These are phyloP conservation scores for Cryptus armator DNA, from an alignment of 2,888 invertebrate species.

Conservation along the genomic window DNA sequence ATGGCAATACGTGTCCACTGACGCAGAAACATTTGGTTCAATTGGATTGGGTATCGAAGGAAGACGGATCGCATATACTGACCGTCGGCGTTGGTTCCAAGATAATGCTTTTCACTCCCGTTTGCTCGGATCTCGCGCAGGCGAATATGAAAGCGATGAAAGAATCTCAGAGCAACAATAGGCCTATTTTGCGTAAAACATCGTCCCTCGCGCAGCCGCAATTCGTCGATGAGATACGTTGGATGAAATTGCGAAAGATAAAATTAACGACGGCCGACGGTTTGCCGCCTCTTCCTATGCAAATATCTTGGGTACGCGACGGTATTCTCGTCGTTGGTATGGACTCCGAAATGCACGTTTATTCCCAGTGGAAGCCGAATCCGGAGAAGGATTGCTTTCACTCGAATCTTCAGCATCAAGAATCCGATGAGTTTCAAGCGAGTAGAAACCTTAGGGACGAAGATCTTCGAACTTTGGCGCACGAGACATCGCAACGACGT, in stretches of 20 bases:
- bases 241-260: conserved; percentile 98
- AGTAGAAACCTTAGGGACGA: conserved; percentile 91
- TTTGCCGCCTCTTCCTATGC: conserved; percentile 98
- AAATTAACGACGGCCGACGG: conserved; percentile 97
- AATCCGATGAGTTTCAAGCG: conserved; percentile 90
- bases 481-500: conserved; percentile 89
- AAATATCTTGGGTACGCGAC: conserved; percentile 99
- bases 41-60: conserved; percentile 99
- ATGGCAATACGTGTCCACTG: conserved; percentile 95
- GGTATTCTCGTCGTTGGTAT: conserved; percentile 99
- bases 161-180: conserved; percentile 93
- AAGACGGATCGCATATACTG: conserved; percentile 98
- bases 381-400: conserved; percentile 83
- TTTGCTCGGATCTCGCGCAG: conserved; percentile 97
- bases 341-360: conserved; percentile 99
- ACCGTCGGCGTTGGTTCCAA: conserved; percentile 98
- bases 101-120: conserved; percentile 96
- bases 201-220: conserved; percentile 96
- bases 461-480: conserved; percentile 89
- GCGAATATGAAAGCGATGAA: conserved; percentile 97
- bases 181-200: conserved; percentile 95
- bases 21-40: conserved; percentile 97
- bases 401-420: conserved; percentile 85
- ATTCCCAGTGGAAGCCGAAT: conserved; percentile 98
- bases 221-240: conserved; percentile 96